Conservation (phyloP, 2,888 invertebrate species). For the Eupithecia subumbrata region DNA sequence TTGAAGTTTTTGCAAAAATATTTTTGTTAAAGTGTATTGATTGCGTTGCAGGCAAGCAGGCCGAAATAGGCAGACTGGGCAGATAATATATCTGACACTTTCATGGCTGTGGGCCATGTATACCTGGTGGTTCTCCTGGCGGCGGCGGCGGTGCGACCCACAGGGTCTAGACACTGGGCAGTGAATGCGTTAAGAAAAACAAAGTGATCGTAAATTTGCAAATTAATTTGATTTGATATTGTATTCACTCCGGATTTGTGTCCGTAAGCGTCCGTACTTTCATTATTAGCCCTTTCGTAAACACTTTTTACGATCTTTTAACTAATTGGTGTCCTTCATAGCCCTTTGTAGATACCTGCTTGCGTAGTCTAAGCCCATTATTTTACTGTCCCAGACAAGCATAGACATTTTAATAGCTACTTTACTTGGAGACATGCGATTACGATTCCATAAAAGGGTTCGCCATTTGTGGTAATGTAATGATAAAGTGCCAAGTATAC, state of each 20-base stretch:
- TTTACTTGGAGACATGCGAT: conserved; percentile 33
- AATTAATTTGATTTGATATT: not conserved
- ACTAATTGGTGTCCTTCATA: not conserved
- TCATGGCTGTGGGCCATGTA: too few species aligned
- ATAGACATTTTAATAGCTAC: conserved; percentile 27
- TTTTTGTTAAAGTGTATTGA: not conserved
- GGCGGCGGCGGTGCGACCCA: too few species aligned
- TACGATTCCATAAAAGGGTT: conserved; percentile 26
- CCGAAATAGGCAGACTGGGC: too few species aligned
- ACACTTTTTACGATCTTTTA: conserved; percentile 2
- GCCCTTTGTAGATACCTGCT: not conserved
- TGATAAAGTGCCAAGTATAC: conserved; percentile 30
- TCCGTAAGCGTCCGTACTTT: not conserved
- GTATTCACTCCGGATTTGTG: not conserved
- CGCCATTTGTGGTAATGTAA: conserved; percentile 35
- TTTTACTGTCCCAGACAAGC: conserved; percentile 18
- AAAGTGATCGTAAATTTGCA: not conserved
- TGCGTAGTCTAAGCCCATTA: not conserved
- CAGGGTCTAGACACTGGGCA: too few species aligned
- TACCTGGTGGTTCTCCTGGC: too few species aligned
- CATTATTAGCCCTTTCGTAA: not conserved
- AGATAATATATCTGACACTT: too few species aligned
- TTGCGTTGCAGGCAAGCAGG: not conserved
- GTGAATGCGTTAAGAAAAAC: not conserved
- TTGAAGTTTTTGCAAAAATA: not conserved